Percentiles rank a stretch among this genome's conserved stretches.
Conservation (phyloP, 2,797 vertebrate species). For the Notolabrus celidotus region DNA sequence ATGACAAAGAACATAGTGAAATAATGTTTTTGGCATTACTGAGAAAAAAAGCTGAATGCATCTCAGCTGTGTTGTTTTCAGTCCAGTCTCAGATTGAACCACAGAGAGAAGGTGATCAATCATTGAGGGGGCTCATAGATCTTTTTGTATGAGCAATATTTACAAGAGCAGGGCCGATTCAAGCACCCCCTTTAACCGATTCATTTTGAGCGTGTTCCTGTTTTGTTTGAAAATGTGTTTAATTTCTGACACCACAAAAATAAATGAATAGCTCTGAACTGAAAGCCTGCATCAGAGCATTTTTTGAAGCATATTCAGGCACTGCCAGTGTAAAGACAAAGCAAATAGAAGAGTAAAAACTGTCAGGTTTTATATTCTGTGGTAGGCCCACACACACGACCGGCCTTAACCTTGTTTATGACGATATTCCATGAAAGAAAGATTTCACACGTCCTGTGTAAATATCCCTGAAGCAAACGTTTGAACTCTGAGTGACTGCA, state of each 20-base stretch:
- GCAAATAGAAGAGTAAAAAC: too few species aligned
- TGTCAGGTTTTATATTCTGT: too few species aligned
- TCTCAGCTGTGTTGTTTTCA: constrained; percentile 27
- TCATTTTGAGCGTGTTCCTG: constrained; percentile 15
- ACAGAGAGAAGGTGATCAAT: constrained; percentile 3
- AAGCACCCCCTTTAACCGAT: constrained; percentile 4
- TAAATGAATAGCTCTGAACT: too few species aligned
- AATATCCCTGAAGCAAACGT: constrained; percentile 11
- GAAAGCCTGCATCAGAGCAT: too few species aligned
- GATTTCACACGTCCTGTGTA: not conserved
- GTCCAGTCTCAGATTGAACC: constrained; percentile 19
- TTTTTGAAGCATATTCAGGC: too few species aligned
- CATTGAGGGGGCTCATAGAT: constrained; percentile 11
- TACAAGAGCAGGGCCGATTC: constrained; percentile 21
- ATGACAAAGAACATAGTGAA: constrained; percentile 9
- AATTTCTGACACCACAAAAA: too few species aligned
- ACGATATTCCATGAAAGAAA: too few species aligned
- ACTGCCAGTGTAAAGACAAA: too few species aligned
- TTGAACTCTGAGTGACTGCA: constrained; percentile 14
- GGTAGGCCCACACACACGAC: too few species aligned
- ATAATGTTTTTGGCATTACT: constrained; percentile 16
- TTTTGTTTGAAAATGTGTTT: constrained; percentile 20
- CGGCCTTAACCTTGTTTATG: too few species aligned
- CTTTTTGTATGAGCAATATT: constrained; percentile 22
- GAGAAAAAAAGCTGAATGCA: constrained; percentile 1